Conservation (phyloP, 2,888 invertebrate genomes). For the Ennomos fuscantarius region DNA sequence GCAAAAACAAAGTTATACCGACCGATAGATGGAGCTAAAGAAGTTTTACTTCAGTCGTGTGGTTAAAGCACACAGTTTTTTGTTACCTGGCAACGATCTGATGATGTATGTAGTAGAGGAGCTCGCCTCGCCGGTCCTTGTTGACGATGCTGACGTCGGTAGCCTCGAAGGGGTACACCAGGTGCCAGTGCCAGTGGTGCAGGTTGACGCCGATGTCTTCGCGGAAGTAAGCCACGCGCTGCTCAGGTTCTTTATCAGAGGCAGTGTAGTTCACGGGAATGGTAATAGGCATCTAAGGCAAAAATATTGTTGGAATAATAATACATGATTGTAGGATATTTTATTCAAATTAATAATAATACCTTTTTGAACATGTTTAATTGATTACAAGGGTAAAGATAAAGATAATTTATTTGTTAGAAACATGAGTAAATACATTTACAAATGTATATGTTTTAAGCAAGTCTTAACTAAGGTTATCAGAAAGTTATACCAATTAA, state of each 20-base stretch:
- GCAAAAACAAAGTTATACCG: no score
- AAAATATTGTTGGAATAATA: not conserved
- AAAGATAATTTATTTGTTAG: no score
- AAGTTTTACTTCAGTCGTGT: no score
- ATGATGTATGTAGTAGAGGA: conserved; percentile 93
- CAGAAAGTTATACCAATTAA: no score
- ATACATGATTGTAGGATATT: no score
- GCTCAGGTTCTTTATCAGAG: conserved; percentile 90
- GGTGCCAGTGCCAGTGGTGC: conserved; percentile 97
- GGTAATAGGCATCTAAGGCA: conserved; percentile 85
- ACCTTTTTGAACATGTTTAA: no score
- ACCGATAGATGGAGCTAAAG: no score
- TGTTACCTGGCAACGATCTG: conserved; percentile 87
- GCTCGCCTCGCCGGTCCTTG: conserved; percentile 91
- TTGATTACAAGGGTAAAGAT: no score
- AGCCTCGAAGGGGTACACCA: conserved; percentile 92
- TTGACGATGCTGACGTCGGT: conserved; percentile 85
- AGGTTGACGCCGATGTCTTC: conserved; percentile 94
- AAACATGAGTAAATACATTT: no score
- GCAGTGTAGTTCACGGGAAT: conserved; percentile 92
- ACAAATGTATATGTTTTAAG: not conserved
- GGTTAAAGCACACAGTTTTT: no score
- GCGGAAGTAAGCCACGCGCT: conserved; percentile 92
- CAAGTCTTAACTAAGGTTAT: no score
- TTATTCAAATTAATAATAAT: no score